phyloP scores from a whole-genome alignment of 2,888 invertebrate genomes.

The Hirtodrosophila alboralis region DNA sequence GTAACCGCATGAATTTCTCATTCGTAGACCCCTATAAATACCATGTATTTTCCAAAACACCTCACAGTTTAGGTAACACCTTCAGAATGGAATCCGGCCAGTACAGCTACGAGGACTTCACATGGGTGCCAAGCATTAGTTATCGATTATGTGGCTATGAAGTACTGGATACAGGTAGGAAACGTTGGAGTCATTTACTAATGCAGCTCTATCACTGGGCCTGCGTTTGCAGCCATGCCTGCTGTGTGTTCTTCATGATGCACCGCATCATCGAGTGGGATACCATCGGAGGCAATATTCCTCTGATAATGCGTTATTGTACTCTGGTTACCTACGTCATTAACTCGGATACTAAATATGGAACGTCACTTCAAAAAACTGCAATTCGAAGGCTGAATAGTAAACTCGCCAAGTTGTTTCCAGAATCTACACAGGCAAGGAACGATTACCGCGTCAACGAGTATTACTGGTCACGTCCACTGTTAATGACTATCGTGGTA shows the following conservation, averaged over 20 bases:
- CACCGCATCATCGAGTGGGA: slow-evolving; percentile 31
- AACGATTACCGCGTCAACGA: slow-evolving; percentile 39
- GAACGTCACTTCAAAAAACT: slow-evolving; percentile 22
- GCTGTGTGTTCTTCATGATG: slow-evolving; percentile 25
- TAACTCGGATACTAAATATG: slow-evolving; percentile 55
- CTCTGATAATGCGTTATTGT: slow-evolving; percentile 32
- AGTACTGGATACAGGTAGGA: slow-evolving; percentile 9
- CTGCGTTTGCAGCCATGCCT: slow-evolving; percentile 31
- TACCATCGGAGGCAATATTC: slow-evolving; percentile 6
- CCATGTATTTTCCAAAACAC: neutral
- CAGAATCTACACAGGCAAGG: slow-evolving; percentile 19
- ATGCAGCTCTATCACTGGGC: slow-evolving; percentile 31
- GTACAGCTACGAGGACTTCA: slow-evolving; percentile 48
- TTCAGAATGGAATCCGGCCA: slow-evolving; percentile 32
- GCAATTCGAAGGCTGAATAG: slow-evolving; percentile 26
- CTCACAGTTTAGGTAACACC: slow-evolving; percentile 9
- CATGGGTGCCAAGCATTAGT: slow-evolving; percentile 27
- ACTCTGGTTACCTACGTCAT: slow-evolving; percentile 36
- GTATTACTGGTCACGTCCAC: slow-evolving; percentile 42
- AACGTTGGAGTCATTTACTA: neutral
- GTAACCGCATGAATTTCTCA: slow-evolving; percentile 43
- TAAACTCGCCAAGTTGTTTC: slow-evolving; percentile 38
- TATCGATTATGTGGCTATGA: slow-evolving; percentile 42
- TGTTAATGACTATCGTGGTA: slow-evolving; percentile 14
- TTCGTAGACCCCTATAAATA: slow-evolving; percentile 37